Percentiles rank a stretch among this genome's conserved stretches.
Conservation (phyloP, 2,797 vertebrate species). For the Clarias platycephalus region DNA sequence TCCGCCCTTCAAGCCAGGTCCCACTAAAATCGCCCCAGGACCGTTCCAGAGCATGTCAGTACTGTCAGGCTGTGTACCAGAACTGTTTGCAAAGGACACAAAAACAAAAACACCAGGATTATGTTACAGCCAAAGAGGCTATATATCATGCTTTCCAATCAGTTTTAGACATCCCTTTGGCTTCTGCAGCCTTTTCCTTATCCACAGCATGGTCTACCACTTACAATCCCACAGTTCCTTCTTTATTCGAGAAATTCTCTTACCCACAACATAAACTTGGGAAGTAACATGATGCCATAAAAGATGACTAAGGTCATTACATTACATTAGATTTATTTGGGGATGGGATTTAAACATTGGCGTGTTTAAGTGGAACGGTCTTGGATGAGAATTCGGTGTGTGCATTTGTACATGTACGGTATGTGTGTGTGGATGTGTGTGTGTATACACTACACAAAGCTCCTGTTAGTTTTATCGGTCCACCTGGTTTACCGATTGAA, state of each 20-base stretch:
- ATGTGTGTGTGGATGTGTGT: neutral
- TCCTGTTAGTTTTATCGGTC: slow-evolving; percentile 15
- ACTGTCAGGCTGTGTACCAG: slow-evolving; percentile 52
- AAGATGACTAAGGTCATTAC: slow-evolving; percentile 38
- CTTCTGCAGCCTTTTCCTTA: slow-evolving; percentile 24
- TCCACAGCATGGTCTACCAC: slow-evolving; percentile 3
- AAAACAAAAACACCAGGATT: slow-evolving; percentile 54
- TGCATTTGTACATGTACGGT: neutral
- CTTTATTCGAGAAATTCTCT: slow-evolving; percentile 38
- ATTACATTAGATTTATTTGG: slow-evolving; percentile 12
- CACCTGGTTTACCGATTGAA: slow-evolving; percentile 25
- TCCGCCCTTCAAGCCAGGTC: slow-evolving; percentile 42
- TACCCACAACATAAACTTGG: slow-evolving; percentile 44
- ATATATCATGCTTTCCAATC: slow-evolving; percentile 52
- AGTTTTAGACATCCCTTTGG: slow-evolving; percentile 39
- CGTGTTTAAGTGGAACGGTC: neutral
- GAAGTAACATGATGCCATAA: slow-evolving; percentile 38
- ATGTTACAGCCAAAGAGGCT: slow-evolving; percentile 48
- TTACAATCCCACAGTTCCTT: slow-evolving; percentile 19
- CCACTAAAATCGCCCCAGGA: slow-evolving; percentile 49
- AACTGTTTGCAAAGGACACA: slow-evolving; percentile 48
- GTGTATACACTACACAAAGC: slow-evolving; percentile 5
- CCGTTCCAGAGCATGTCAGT: slow-evolving; percentile 52
- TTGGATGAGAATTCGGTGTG: slow-evolving; percentile 4
- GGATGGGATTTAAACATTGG: neutral